A percentile compares a stretch with the other conserved stretches of the same genome.
phyloP scores from a whole-genome alignment of 2,888 invertebrate genomes.

The Willowsia nigromaculata region DNA sequence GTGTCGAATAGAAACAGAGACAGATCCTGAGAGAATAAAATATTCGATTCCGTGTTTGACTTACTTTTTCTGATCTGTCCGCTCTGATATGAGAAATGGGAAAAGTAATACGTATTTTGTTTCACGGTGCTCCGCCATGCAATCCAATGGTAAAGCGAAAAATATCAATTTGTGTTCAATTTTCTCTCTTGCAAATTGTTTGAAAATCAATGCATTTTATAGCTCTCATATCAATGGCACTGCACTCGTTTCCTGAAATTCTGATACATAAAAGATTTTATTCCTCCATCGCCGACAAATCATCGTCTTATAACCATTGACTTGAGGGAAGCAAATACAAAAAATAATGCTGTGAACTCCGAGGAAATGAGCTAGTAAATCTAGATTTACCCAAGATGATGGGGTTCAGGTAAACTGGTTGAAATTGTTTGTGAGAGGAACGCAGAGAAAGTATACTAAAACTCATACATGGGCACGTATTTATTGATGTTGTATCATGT shows the following conservation, averaged over 20 bases:
- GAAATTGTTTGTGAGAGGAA: background rate
- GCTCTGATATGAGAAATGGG: too few relatives aligned
- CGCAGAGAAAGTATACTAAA: background rate
- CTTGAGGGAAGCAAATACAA: constrained; percentile 7
- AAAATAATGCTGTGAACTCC: background rate
- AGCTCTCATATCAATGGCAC: background rate
- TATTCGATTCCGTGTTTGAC: too few relatives aligned
- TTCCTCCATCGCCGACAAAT: background rate
- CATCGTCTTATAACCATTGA: background rate
- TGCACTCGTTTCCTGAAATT: background rate
- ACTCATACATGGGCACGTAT: background rate
- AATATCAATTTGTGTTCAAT: constrained; percentile 78
- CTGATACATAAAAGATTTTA: background rate
- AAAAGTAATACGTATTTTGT: background rate
- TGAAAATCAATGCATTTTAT: constrained; percentile 43
- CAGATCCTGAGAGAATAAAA: too few relatives aligned
- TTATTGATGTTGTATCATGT: too few relatives aligned
- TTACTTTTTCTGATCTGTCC: too few relatives aligned
- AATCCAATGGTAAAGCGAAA: constrained; percentile 52
- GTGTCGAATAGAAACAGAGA: too few relatives aligned
- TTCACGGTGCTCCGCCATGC: background rate
- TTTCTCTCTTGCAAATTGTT: constrained; percentile 73
- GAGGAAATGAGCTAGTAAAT: constrained; percentile 5
- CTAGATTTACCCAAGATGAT: constrained; percentile 17
- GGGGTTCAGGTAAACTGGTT: background rate